Conservation (phyloP, 1,140 invertebrate genomes). For the Drosophila novamexicana region DNA sequence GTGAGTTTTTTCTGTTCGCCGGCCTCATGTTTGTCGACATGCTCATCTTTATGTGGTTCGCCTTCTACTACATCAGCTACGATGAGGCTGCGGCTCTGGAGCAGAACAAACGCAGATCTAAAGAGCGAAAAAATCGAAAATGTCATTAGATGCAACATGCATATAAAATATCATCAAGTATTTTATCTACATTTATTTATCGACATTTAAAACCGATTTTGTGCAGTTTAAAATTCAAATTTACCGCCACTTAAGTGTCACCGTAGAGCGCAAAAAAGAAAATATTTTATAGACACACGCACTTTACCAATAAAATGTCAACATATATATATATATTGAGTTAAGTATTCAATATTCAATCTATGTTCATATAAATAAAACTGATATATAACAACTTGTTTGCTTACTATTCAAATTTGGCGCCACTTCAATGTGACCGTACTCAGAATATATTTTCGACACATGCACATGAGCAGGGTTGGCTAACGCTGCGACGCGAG, state of each 20-base stretch:
- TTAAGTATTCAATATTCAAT: too few relatives aligned
- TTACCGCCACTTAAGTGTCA: not conserved
- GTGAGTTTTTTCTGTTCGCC: constrained; percentile 95
- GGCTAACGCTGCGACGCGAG: not conserved
- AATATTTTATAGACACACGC: not conserved
- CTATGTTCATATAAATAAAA: too few relatives aligned
- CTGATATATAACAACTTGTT: too few relatives aligned
- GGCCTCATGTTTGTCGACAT: constrained; percentile 93
- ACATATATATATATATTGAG: not conserved
- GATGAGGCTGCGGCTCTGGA: constrained; percentile 39
- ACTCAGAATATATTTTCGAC: not conserved
- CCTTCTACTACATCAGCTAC: constrained; percentile 87
- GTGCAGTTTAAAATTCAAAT: not conserved
- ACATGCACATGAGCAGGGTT: not conserved
- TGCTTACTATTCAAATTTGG: not conserved
- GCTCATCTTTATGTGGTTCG: constrained; percentile 92
- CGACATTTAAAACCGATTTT: too few relatives aligned
- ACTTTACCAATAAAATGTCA: too few relatives aligned
- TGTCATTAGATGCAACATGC: not conserved
- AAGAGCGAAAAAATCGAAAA: constrained; percentile 1
- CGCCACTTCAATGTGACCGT: not conserved
- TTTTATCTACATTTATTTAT: too few relatives aligned
- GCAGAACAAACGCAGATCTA: not conserved
- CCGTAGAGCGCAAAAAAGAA: not conserved
- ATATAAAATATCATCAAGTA: too few relatives aligned